Evolutionary conservation across 2,113 vertebrate species (phyloP).

Genomic region (Ammospiza caudacuta): DNA sequence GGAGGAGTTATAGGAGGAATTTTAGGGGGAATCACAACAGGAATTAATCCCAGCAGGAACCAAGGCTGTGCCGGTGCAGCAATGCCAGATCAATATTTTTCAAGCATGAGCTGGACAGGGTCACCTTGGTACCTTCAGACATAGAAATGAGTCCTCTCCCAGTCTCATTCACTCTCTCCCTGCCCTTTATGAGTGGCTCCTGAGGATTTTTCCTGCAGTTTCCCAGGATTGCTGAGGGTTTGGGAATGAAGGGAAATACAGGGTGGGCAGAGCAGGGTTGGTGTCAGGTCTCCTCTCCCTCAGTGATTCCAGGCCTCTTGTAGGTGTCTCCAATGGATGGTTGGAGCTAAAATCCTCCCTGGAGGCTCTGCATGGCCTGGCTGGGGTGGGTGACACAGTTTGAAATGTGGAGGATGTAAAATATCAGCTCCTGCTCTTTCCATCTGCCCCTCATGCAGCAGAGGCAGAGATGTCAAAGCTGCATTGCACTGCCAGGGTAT

Average conservation of each 20-base stretch:
- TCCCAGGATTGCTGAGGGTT: background rate
- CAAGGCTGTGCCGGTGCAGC: background rate
- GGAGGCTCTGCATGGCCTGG: background rate
- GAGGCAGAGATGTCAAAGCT: background rate
- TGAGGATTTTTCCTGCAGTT: background rate
- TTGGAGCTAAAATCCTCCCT: background rate
- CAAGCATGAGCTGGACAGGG: background rate
- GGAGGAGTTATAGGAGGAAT: background rate
- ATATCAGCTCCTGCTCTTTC: background rate
- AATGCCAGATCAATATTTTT: background rate
- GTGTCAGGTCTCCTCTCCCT: background rate
- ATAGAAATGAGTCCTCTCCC: background rate
- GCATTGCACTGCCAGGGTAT: background rate
- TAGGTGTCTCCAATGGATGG: rapidly evolving
- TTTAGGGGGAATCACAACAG: background rate
- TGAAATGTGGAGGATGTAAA: background rate
- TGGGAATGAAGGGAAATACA: background rate
- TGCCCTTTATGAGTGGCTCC: background rate
- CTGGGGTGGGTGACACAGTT: background rate
- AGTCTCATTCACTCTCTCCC: background rate
- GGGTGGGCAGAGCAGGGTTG: background rate
- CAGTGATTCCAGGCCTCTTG: background rate
- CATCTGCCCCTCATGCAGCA: background rate
- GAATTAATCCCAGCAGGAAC: background rate
- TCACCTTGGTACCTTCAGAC: background rate